These are phyloP conservation scores for Agriopis marginaria DNA, from an alignment of 2,888 invertebrate species.

Conservation along the genomic window DNA sequence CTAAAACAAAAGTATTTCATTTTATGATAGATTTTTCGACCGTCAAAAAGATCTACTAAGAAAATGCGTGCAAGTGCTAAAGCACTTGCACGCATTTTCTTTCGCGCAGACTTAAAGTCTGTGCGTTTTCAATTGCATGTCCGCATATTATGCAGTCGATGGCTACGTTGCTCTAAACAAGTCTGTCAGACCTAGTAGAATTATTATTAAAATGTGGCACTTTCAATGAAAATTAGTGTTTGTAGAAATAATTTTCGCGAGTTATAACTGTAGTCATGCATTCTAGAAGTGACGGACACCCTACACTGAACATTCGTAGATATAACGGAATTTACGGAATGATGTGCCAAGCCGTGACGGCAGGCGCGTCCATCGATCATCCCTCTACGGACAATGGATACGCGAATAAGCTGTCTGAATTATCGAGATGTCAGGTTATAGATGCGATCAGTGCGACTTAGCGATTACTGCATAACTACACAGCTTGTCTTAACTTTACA, in stretches of 20 bases:
- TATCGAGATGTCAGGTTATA: slow-evolving; percentile 8
- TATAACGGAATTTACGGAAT: slow-evolving; percentile 39
- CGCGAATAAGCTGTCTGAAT: slow-evolving; percentile 30
- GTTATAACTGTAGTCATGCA: neutral
- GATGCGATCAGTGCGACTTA: neutral
- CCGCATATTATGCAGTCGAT: no score
- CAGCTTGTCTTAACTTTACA: no score
- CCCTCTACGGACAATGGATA: slow-evolving; percentile 28
- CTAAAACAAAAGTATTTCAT: no score
- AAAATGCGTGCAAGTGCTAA: no score
- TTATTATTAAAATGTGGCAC: neutral
- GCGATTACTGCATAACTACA: neutral
- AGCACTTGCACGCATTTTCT: no score
- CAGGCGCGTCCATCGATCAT: slow-evolving; percentile 53
- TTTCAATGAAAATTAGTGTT: neutral
- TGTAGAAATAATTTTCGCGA: no score
- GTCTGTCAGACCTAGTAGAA: no score
- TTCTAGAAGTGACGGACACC: neutral
- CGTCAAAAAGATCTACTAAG: no score
- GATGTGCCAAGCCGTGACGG: slow-evolving; percentile 27
- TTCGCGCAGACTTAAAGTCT: no score
- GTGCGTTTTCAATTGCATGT: no score
- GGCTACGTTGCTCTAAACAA: no score
- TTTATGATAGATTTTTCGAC: no score
- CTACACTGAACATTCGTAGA: slow-evolving; percentile 16